Evolutionary conservation across 2,797 vertebrate species (phyloP).

Genomic region (Heterohyrax brucei): DNA sequence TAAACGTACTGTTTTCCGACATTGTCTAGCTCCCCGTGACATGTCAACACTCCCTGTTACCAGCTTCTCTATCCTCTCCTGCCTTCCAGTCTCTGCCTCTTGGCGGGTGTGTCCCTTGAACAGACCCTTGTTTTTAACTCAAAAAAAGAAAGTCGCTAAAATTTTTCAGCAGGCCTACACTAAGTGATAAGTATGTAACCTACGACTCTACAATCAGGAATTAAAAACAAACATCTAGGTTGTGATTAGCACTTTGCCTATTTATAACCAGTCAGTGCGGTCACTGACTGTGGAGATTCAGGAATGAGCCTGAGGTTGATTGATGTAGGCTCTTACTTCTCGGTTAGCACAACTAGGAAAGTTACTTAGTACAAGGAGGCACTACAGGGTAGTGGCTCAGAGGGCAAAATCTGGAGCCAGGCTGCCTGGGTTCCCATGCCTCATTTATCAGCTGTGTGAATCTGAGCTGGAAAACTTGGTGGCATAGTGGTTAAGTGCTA

Average conservation of each 20-base stretch:
- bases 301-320: background rate
- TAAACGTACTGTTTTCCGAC: too few species aligned
- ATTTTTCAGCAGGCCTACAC: constrained; percentile 61
- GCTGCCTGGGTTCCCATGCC: background rate
- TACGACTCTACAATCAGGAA: constrained; percentile 69
- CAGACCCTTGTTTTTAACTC: constrained; percentile 67
- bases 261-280: background rate
- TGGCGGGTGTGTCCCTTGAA: too few species aligned
- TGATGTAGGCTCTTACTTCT: background rate
- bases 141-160: constrained; percentile 53
- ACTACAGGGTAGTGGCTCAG: background rate
- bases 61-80: too few species aligned
- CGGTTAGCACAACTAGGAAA: background rate
- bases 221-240: constrained; percentile 64
- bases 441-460: background rate
- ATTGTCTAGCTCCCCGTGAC: too few species aligned
- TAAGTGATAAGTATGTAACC: constrained; percentile 66
- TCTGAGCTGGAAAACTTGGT: background rate
- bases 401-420: background rate
- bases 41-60: too few species aligned
- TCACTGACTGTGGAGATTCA: background rate
- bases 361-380: background rate
- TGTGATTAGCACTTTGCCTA: background rate
- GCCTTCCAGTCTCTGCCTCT: too few species aligned
- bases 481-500: too few species aligned